Evolutionary conservation across 2,113 vertebrate species (phyloP), one percentile per base, ranked within the genome.

Genomic region (Marmota flaviventris): DNA sequence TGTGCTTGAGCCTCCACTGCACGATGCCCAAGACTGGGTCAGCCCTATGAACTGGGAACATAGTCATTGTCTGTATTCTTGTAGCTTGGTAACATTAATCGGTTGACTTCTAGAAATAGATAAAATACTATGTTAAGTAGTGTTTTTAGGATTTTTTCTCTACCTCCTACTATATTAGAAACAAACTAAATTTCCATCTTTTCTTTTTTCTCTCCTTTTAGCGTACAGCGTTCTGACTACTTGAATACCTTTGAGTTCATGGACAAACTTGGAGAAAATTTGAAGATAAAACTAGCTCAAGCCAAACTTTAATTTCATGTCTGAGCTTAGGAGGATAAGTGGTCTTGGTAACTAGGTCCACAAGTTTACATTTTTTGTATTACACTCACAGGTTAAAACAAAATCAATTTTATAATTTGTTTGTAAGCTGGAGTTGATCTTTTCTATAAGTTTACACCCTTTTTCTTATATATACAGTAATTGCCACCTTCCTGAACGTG

Each of bases 201-300:
- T 67, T 89, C 29, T 70, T 96, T 94, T 89, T n/a, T 12, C 53
- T 39, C 20, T 51, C 2, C 0, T 53, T 0, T 32, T 98, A 99
- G 99, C 0, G 99, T 99, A 91, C 99, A 98, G 11, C 99, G 99
- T 27, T 98, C 99, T 1, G 99, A 99, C 98, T 99, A 99, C 98
- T 96, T 99, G 98, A 99, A 99, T 98, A 99, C 99, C 7, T 99
- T 99, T 97, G 99, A 99, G 93, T 99, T 99, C 98, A 97, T 99
- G 98, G 99, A 99, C 98, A 99, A 99, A 98, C 98, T 99, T 96
- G 99, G 99, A 58, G 99, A 99, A 98, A 99, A 99, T 98, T 98
- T 99, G 98, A 99, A 99, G 98, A 85, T 56, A 56, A 99, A 99
- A 97, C 96, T 99, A 37, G 94, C 98, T 29, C 99, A 99, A 70